Percentiles rank a stretch among this genome's conserved stretches.
Evolutionary conservation across 2,797 vertebrate species (phyloP).

Genomic region (Liasis olivaceus): DNA sequence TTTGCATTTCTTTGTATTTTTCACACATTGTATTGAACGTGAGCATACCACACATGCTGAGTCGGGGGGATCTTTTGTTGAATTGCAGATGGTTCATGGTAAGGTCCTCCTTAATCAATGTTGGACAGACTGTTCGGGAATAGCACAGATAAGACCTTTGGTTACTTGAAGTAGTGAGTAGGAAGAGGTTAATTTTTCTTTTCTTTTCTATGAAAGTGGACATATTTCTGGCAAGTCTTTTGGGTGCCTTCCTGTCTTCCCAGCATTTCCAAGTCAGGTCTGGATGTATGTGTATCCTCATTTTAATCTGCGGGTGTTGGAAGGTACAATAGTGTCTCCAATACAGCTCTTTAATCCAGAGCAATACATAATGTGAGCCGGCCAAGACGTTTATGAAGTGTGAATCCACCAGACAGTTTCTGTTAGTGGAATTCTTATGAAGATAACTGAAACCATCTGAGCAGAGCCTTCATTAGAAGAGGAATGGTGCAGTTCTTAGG

Average conservation of each 20-base stretch:
- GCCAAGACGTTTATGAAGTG: neutral
- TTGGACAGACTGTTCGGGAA: neutral
- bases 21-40: neutral
- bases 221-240: neutral
- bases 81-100: neutral
- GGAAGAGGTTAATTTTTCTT: neutral
- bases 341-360: neutral
- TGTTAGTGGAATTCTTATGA: neutral
- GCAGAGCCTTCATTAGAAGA: neutral
- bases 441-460: slow-evolving; percentile 1
- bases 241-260: neutral
- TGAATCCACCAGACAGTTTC: neutral
- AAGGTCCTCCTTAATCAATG: neutral
- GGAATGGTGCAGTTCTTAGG: neutral
- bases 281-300: neutral
- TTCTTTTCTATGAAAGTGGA: neutral
- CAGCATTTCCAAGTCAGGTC: neutral
- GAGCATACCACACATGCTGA: neutral
- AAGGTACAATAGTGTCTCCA: neutral
- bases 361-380: neutral
- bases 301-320: neutral
- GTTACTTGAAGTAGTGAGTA: neutral
- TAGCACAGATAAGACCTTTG: neutral
- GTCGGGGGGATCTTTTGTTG: neutral
- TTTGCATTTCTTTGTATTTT: neutral